Evolutionary conservation across 2,888 invertebrate genomes (phyloP), one percentile per base, ranked within the genome.

Genomic region (Yponomeuta cagnagella): DNA sequence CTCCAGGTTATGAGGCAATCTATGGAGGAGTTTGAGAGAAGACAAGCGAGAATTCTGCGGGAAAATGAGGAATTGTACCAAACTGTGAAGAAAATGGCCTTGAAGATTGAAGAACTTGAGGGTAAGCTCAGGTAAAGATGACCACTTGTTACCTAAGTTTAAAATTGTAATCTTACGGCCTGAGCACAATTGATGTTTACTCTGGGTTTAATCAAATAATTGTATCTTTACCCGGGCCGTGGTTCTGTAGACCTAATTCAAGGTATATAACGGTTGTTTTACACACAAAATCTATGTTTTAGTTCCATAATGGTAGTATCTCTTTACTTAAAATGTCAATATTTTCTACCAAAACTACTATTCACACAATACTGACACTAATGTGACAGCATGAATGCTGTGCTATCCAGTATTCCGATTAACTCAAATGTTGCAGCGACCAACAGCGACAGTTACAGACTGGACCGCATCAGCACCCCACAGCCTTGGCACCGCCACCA

Each of bases 91-190:
- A 84, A 77, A 63, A 85, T 90, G 87, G 82, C 80, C 75, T 72
- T 74, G 2, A 89, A 83, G 75, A 83, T 91, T 15, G 84, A 85
- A 69, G 84, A 86, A 74, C 81, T 91, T 74, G 90, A 90, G 79
- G 79, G 77, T 77, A 88, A 86, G 78, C 76, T 89, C 73, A 88
- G 87, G 91, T 91, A 87, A 76, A 70, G 73, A 72, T 64, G 23
- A 63, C 15, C 52, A 43, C 43, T 43, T 58, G 52, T 58, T 58
- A 23, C 23, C 23, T 23, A 15, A 58, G 15, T 58, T 15, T 15
- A 3, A 58, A 12, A 15, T 15, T 5, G 2, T 52, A 12, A 52
- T 52, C 12, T 58, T 43, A 8, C 52, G 6, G 15, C 15, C 12
- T 12, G 52, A 58, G 52, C 52, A 43, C 43, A 43, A 8, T 43